phyloP scores from a whole-genome alignment of 2,888 invertebrate genomes.

The Sthenelais limicola region DNA sequence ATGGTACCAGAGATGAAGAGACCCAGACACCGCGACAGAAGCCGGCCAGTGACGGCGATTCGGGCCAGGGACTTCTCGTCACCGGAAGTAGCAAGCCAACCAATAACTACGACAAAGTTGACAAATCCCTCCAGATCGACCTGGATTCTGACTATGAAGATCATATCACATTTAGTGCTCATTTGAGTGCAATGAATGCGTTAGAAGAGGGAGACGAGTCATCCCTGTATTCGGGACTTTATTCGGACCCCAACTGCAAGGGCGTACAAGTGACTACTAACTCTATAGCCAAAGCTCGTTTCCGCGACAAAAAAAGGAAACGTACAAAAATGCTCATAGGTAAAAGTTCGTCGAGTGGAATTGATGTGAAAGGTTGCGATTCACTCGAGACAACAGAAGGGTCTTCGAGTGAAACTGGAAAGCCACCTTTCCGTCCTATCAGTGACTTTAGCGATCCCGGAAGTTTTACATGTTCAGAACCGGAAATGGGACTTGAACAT shows the following conservation, averaged over 20 bases:
- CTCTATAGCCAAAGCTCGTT: constrained; percentile 29
- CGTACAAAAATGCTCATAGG: constrained; percentile 25
- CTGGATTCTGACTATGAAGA: constrained; percentile 34
- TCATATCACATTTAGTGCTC: background rate
- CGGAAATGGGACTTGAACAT: background rate
- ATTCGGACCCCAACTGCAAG: constrained; percentile 34
- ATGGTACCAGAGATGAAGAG: constrained; percentile 35
- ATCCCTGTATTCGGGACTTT: background rate
- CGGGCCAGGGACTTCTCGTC: constrained; percentile 33
- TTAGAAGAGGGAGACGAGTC: constrained; percentile 6
- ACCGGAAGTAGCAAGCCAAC: background rate
- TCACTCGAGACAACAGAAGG: background rate
- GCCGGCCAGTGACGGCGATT: constrained; percentile 37
- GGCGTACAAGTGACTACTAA: constrained; percentile 36
- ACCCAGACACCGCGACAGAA: constrained; percentile 34
- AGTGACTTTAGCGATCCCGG: constrained; percentile 29
- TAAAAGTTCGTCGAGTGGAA: background rate
- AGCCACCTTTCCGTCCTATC: background rate
- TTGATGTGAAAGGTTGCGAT: constrained; percentile 14
- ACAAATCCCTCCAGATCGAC: constrained; percentile 38
- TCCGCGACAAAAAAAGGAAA: constrained; percentile 16
- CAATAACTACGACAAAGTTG: background rate
- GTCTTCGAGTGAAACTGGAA: constrained; percentile 3
- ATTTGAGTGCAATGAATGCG: background rate
- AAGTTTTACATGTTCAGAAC: background rate